A percentile compares a stretch with the other conserved stretches of the same genome.
Conservation (phyloP, 2,797 vertebrate genomes). For the Fratercula arctica region DNA sequence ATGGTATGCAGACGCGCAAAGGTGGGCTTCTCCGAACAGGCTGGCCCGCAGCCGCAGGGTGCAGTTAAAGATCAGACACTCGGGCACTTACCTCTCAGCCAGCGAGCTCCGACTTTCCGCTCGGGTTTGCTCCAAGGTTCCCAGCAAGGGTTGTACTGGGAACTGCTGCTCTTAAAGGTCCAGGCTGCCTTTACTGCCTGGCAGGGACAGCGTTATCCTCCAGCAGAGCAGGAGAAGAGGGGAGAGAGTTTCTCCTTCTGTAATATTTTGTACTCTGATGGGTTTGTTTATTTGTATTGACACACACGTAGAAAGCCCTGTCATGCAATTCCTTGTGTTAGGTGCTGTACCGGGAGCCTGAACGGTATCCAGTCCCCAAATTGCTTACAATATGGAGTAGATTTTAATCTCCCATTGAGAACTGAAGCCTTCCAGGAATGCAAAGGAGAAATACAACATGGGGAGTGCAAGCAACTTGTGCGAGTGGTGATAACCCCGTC, state of each 20-base stretch:
- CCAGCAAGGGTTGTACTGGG: background rate
- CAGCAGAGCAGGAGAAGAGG: background rate
- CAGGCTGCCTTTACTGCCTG: background rate
- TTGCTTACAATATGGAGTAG: background rate
- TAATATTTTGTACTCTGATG: background rate
- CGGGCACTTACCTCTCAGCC: background rate
- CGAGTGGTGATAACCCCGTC: background rate
- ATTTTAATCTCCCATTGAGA: background rate
- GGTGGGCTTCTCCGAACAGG: background rate
- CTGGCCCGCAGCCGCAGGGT: background rate
- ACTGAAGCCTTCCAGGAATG: background rate
- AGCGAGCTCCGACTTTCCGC: background rate
- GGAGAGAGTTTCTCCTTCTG: background rate
- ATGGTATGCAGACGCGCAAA: rapidly evolving
- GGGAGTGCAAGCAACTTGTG: background rate
- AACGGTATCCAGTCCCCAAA: background rate
- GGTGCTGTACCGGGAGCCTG: background rate
- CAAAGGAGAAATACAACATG: background rate
- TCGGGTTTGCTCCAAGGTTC: background rate
- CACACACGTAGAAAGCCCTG: background rate
- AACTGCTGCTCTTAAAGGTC: constrained; percentile 48
- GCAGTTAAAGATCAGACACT: background rate
- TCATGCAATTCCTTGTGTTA: background rate
- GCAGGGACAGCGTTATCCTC: background rate
- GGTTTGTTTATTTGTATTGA: background rate